Evolutionary conservation across 1,140 invertebrate species (phyloP).

Genomic region (Sycophila sp.): DNA sequence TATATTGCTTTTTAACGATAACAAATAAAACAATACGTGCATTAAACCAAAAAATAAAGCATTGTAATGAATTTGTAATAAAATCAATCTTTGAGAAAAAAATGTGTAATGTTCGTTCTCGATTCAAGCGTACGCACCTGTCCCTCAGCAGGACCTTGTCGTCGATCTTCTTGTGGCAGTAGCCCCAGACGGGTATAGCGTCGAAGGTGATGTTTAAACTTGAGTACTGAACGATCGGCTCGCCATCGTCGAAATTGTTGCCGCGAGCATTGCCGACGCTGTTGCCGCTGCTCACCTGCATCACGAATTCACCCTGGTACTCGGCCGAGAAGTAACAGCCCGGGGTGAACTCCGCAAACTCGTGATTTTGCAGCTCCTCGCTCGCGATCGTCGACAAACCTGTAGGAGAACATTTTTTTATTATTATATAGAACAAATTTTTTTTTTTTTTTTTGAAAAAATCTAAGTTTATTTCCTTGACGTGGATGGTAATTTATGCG

Average conservation of each 20-base stretch:
- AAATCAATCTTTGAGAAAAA: too few relatives aligned
- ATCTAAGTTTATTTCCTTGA: too few relatives aligned
- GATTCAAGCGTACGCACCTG: too few relatives aligned
- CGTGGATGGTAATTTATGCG: too few relatives aligned
- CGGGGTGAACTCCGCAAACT: conserved; percentile 47
- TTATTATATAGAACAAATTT: too few relatives aligned
- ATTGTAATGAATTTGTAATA: too few relatives aligned
- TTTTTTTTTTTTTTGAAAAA: too few relatives aligned
- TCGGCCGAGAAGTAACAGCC: conserved; percentile 76
- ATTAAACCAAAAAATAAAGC: too few relatives aligned
- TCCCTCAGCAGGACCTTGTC: conserved; percentile 75
- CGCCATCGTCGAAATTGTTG: conserved; percentile 49
- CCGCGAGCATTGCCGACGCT: conserved; percentile 55
- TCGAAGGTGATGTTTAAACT: conserved; percentile 73
- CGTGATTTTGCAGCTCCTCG: conserved; percentile 46
- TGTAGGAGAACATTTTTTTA: conserved; percentile 25
- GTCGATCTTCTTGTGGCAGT: conserved; percentile 71
- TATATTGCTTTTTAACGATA: background rate
- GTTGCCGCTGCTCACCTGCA: conserved; percentile 68
- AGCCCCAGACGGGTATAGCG: conserved; percentile 76
- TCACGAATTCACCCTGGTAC: conserved; percentile 75
- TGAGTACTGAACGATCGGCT: conserved; percentile 72
- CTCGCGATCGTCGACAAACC: conserved; percentile 42
- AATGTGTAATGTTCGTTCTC: too few relatives aligned
- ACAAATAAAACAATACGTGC: background rate